Evolutionary conservation across 2,888 invertebrate species (phyloP), one percentile per base, ranked within the genome.

Genomic region (Coecobrya sp.): DNA sequence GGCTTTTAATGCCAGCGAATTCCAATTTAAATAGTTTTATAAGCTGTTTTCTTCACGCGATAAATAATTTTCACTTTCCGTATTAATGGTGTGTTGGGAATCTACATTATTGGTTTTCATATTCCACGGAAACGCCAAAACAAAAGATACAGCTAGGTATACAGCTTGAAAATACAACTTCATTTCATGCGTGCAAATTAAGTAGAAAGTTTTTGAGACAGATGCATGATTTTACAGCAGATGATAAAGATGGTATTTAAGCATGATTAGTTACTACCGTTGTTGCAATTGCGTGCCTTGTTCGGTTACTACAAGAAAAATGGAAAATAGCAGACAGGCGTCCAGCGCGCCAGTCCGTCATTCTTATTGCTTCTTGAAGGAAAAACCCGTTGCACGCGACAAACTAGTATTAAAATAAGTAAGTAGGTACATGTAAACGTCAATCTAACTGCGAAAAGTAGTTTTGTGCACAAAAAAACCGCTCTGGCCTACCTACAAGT

Each of bases 301-400:
- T 25, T 19, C 55, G 16, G 55, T 55, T 62, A 19, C 25, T 16
- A 30, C n/a, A 27, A 45, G 16, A 79, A 76, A 45, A 76, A 30
- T 19, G 52, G 16, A 8, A 27, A 65, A 30, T 16, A 36, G 36
- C 36, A 16, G 30, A 65, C 30, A 30, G 27, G 16, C 65, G 3
- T 13, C 19, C 49, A 49, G 13, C 11, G 10, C 11, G 10, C 49
- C 49, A 49, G 16, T 30, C 65, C 30, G 10, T 65, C 25, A 22
- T 8, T 25, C 25, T 0, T 30, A 3, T 16, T 25, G 27, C 10
- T 76, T 76, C n/a, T 45, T 27, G 7, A 0, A 4, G 16, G n/a
- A 52, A 52, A 52, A 79, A 52, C 27, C 52, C 79, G 52, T 49
- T 79, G 79, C 79, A 79, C 79, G 79, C 52, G 79, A 79, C 79